phyloP scores from a whole-genome alignment of 2,888 invertebrate genomes.

The Conops quadrifasciatus region DNA sequence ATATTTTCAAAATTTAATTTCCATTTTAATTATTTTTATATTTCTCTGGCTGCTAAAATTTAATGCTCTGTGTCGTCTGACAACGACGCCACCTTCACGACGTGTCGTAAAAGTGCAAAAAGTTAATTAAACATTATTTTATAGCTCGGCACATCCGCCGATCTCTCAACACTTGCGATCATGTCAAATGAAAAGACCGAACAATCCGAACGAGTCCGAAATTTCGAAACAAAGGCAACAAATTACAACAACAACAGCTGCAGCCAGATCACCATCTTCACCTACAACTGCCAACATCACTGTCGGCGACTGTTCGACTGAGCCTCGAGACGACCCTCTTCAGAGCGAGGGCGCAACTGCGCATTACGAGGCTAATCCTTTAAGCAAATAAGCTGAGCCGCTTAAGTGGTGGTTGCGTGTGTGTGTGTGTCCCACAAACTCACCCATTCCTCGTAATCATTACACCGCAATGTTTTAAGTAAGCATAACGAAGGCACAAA shows the following conservation, averaged over 20 bases:
- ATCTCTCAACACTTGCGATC: slow-evolving; percentile 37
- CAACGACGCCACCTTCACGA: slow-evolving; percentile 21
- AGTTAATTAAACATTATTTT: slow-evolving; percentile 45
- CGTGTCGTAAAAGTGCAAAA: slow-evolving; percentile 21
- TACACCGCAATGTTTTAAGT: background rate
- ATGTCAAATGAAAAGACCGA: slow-evolving; percentile 44
- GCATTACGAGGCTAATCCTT: slow-evolving; percentile 46
- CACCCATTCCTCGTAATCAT: background rate
- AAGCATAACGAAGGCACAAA: background rate
- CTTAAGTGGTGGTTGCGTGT: slow-evolving; percentile 31
- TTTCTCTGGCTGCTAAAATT: slow-evolving; percentile 39
- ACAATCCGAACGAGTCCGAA: slow-evolving; percentile 26
- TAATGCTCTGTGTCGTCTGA: slow-evolving; percentile 13
- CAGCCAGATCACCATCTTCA: background rate
- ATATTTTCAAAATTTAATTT: slow-evolving; percentile 1
- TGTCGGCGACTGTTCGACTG: no score
- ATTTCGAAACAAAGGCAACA: slow-evolving; percentile 1
- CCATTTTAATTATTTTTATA: slow-evolving; percentile 25
- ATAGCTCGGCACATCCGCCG: slow-evolving; percentile 42
- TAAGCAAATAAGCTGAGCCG: slow-evolving; percentile 52
- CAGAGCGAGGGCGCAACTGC: no score
- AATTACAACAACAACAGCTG: slow-evolving; percentile 4
- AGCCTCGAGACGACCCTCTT: no score
- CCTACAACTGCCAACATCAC: no score
- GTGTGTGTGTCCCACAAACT: background rate